A percentile compares a stretch with the other conserved stretches of the same genome.
Evolutionary conservation across 2,888 invertebrate species (phyloP).

Genomic region (Mylabris sibirica): DNA sequence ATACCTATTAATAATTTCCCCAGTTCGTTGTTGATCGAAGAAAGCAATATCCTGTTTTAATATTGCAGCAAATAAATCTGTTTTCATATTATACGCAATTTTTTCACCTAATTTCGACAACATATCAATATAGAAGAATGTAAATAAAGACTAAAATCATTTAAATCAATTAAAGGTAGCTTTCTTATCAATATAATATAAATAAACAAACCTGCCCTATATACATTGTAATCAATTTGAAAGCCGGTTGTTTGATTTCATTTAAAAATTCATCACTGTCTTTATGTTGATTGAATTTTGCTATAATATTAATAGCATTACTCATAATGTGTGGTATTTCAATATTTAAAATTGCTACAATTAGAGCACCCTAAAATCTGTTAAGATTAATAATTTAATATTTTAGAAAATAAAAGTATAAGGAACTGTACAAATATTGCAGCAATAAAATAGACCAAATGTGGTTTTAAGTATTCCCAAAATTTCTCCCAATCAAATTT

Average conservation of each 20-base stretch:
- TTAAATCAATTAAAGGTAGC: background rate
- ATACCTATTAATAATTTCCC: conserved; percentile 89
- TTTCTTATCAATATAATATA: background rate
- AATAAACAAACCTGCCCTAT: conserved; percentile 71
- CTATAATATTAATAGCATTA: conserved; percentile 80
- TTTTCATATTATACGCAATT: conserved; percentile 82
- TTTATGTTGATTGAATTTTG: conserved; percentile 65
- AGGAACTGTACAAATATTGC: conserved; percentile 77
- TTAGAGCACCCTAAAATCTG: conserved; percentile 79
- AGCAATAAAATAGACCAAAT: conserved; percentile 77
- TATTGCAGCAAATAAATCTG: conserved; percentile 82
- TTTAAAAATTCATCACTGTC: conserved; percentile 65
- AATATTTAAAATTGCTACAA: conserved; percentile 88
- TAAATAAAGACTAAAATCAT: conserved; percentile 74
- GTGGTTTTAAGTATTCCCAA: conserved; percentile 76
- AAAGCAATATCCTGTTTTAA: conserved; percentile 88
- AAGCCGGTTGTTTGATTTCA: conserved; percentile 72
- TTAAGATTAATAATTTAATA: background rate
- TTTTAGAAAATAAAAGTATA: conserved; percentile 9
- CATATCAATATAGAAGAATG: conserved; percentile 88
- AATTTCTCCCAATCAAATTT: conserved; percentile 83
- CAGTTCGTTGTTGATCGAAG: conserved; percentile 89
- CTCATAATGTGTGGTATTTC: conserved; percentile 88
- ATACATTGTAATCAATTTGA: conserved; percentile 74
- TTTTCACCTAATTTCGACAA: conserved; percentile 89